phyloP scores from a whole-genome alignment of 2,797 vertebrate genomes.

The Aplochiton taeniatus region DNA sequence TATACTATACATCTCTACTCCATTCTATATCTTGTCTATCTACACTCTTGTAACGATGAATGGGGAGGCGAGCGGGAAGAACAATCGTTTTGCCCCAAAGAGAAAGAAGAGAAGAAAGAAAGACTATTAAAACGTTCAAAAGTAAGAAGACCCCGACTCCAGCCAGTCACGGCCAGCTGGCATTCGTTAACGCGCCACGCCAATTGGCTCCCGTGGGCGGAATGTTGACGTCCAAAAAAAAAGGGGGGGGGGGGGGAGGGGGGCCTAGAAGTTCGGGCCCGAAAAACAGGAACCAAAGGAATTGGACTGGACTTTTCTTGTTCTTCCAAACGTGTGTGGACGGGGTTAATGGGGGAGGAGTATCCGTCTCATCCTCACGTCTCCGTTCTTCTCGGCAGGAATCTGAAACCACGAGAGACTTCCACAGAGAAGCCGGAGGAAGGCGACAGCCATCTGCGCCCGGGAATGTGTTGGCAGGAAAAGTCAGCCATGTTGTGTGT shows the following conservation, averaged over 20 bases:
- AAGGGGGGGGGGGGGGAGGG: conserved; percentile 39
- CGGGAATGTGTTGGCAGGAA: conserved; percentile 12
- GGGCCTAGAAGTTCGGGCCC: neutral
- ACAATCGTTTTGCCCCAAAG: no score
- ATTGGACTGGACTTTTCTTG: neutral
- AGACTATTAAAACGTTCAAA: conserved; percentile 21
- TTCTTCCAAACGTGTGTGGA: no score
- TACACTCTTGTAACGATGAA: conserved; percentile 73
- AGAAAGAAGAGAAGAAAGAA: conserved; percentile 55
- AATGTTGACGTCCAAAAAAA: conserved; percentile 55
- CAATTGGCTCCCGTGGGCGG: conserved; percentile 65
- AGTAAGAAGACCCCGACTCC: conserved; percentile 43
- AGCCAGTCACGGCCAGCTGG: conserved; percentile 63
- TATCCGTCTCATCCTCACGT: neutral
- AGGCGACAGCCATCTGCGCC: conserved; percentile 8
- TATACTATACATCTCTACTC: no score
- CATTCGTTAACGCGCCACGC: conserved; percentile 59
- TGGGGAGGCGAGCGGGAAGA: conserved; percentile 57
- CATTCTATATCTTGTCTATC: no score
- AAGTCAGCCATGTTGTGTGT: neutral
- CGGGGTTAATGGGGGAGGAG: conserved; percentile 3
- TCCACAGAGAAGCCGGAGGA: conserved; percentile 1
- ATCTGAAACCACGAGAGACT: conserved; percentile 30
- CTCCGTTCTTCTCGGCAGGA: conserved; percentile 7
- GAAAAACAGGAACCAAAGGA: conserved; percentile 34